Evolutionary conservation across 2,113 vertebrate genomes (phyloP).

Genomic region (Oreotrochilus melanogaster): DNA sequence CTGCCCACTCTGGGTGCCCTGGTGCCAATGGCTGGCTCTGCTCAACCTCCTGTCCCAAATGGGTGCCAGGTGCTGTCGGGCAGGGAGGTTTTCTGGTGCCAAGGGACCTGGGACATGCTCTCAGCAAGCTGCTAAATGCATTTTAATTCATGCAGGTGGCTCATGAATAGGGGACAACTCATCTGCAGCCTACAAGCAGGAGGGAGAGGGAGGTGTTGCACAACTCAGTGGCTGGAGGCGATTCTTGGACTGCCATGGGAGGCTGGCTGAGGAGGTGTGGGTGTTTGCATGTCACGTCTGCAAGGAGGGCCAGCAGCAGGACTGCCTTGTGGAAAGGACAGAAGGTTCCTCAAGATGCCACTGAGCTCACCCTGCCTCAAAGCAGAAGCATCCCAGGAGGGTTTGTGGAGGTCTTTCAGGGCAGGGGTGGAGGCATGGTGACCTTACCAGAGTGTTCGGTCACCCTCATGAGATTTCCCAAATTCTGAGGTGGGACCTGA

Average conservation of each 20-base stretch:
- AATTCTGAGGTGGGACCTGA: neutral
- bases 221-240: rapidly evolving
- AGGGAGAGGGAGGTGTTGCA: neutral
- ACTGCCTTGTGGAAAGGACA: neutral
- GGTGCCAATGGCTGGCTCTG: rapidly evolving
- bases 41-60: neutral
- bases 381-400: neutral
- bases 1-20: neutral
- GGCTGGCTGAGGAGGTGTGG: rapidly evolving
- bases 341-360: neutral
- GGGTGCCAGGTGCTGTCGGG: neutral
- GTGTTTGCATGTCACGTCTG: neutral
- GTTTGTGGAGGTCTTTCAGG: neutral
- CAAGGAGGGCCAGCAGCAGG: neutral
- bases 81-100: neutral
- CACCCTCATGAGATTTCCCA: neutral
- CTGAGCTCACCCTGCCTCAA: neutral
- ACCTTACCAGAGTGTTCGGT: neutral
- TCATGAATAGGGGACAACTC: neutral
- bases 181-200: neutral
- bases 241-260: neutral
- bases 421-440: neutral
- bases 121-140: neutral
- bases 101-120: neutral
- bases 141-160: neutral